Conservation (phyloP, 2,797 vertebrate genomes). For the Coilia nasus region DNA sequence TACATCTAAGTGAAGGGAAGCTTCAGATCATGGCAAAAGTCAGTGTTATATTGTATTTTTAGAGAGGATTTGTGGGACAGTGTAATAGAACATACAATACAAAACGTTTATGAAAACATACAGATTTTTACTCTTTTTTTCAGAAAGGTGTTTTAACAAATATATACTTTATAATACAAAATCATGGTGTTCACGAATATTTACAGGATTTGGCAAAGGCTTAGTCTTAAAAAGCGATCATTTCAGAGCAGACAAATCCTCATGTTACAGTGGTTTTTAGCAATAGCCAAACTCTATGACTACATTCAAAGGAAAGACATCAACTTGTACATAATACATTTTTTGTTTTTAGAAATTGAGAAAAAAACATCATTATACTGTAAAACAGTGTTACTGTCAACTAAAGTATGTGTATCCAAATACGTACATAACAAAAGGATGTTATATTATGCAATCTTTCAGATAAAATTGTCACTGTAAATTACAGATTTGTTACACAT, state of each 20-base stretch:
- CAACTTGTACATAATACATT: neutral
- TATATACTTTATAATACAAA: slow-evolving; percentile 14
- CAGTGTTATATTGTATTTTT: neutral
- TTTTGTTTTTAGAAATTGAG: neutral
- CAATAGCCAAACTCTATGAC: neutral
- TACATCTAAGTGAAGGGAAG: neutral
- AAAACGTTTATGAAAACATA: neutral
- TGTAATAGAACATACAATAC: neutral
- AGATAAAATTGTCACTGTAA: neutral
- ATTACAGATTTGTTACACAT: neutral
- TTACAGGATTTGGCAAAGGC: neutral
- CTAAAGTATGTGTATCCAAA: neutral
- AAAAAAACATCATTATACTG: neutral
- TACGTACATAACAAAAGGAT: neutral
- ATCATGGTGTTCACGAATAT: neutral
- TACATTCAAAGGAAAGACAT: neutral
- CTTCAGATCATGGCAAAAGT: neutral
- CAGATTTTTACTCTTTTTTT: slow-evolving; percentile 8
- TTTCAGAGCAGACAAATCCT: neutral
- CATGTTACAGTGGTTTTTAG: neutral
- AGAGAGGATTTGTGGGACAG: neutral
- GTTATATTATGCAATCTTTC: neutral
- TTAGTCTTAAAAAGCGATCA: neutral
- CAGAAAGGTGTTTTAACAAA: slow-evolving; percentile 7
- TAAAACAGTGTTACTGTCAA: neutral